Conservation (phyloP, 2,113 vertebrate species). For the Promerops cafer region DNA sequence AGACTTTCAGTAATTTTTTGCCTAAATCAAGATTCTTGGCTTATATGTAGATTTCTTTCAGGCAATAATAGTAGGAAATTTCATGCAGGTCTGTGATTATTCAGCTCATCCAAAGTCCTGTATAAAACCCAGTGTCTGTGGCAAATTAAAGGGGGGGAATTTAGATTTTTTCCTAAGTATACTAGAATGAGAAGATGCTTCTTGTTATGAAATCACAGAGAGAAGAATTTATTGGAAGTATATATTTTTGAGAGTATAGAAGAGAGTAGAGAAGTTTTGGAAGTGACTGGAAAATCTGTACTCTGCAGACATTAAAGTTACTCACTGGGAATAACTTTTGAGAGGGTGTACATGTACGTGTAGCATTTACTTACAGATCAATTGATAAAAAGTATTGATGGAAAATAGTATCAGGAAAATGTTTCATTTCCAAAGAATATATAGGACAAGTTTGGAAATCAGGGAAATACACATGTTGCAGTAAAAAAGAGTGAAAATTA, state of each 20-base stretch:
- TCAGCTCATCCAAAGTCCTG: slow-evolving; percentile 44
- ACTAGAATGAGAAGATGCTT: background rate
- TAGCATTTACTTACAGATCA: background rate
- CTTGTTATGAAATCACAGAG: background rate
- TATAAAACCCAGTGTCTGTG: slow-evolving; percentile 36
- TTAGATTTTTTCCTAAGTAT: background rate
- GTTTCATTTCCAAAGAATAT: background rate
- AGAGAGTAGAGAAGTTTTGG: background rate
- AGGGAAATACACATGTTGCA: background rate
- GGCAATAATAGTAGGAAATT: slow-evolving; percentile 27
- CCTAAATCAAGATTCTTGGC: slow-evolving; percentile 41
- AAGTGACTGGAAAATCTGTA: background rate
- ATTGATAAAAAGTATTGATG: background rate
- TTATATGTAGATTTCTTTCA: slow-evolving; percentile 9
- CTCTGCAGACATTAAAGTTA: background rate
- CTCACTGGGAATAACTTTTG: background rate
- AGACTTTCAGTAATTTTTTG: background rate
- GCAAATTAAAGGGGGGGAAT: slow-evolving; percentile 22
- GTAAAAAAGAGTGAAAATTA: background rate
- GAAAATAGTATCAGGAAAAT: background rate
- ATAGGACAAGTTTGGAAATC: background rate
- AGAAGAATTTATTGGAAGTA: background rate
- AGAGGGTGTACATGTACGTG: background rate
- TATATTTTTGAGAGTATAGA: background rate
- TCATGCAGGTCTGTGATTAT: slow-evolving; percentile 57